Percentiles rank a stretch among this genome's conserved stretches.
Conservation (phyloP, 2,888 invertebrate genomes). For the Cacoxenus indagator region DNA sequence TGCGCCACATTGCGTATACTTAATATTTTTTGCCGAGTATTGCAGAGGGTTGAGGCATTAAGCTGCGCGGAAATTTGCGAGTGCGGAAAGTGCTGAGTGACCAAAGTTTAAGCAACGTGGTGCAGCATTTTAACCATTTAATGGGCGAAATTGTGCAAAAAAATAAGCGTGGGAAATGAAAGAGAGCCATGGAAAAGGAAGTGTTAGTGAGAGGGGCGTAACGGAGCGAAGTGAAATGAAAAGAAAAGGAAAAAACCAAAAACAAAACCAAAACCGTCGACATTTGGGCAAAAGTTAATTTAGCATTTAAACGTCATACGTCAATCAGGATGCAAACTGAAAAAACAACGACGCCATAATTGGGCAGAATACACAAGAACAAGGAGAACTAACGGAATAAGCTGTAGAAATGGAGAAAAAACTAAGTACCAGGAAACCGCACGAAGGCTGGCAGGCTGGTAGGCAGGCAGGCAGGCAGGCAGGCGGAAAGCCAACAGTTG, state of each 20-base stretch:
- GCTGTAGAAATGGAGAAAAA: not conserved
- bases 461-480: not conserved
- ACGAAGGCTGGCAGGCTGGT: not conserved
- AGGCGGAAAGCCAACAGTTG: not conserved
- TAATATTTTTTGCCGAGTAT: not conserved
- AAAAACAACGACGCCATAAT: slow-evolving; percentile 29
- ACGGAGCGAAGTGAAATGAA: not conserved
- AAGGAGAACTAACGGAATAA: not conserved
- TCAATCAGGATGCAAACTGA: slow-evolving; percentile 48
- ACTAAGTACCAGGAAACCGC: not conserved
- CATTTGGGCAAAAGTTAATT: slow-evolving; percentile 52
- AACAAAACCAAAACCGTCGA: slow-evolving; percentile 25
- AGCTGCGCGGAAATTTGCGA: too few species aligned
- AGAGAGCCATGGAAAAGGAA: not conserved
- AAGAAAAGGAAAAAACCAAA: slow-evolving; percentile 29
- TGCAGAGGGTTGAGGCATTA: too few species aligned
- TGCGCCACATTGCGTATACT: slow-evolving; percentile 12
- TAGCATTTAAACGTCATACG: slow-evolving; percentile 63
- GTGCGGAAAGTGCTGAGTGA: not conserved
- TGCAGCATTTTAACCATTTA: not conserved
- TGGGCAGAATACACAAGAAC: slow-evolving; percentile 35
- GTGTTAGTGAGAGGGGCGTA: slow-evolving; percentile 7
- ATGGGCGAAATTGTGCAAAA: slow-evolving; percentile 33
- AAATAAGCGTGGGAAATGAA: slow-evolving; percentile 11
- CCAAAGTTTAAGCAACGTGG: not conserved